Percentiles rank a stretch among this genome's conserved stretches.
phyloP scores from a whole-genome alignment of 2,113 vertebrate species.

The Corvus hawaiiensis region DNA sequence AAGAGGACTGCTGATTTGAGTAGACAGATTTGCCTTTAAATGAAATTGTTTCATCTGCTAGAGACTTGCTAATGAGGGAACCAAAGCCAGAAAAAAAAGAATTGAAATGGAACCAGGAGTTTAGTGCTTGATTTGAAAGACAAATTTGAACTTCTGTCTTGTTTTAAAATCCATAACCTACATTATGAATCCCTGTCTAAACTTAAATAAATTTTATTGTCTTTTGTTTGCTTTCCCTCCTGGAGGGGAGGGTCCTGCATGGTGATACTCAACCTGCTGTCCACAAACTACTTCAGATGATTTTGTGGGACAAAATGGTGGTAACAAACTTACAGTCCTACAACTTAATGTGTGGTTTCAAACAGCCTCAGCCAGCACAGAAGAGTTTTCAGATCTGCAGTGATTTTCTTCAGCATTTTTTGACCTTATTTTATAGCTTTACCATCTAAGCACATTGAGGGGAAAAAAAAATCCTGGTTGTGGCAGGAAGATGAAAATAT shows the following conservation, averaged over 20 bases:
- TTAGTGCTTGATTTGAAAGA: neutral
- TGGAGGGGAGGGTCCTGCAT: neutral
- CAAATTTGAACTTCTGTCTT: neutral
- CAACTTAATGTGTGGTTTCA: neutral
- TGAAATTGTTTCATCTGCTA: neutral
- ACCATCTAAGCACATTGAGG: neutral
- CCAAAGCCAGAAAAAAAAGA: neutral
- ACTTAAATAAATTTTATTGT: neutral
- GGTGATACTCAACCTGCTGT: neutral
- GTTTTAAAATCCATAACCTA: neutral
- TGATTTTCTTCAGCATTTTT: neutral
- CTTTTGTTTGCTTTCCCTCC: neutral
- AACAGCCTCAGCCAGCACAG: neutral
- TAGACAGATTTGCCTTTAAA: slow-evolving; percentile 15
- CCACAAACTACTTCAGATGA: neutral
- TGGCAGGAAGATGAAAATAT: neutral
- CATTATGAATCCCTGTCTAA: neutral
- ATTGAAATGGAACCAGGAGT: neutral
- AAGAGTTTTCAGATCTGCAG: neutral
- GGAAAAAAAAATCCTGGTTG: neutral
- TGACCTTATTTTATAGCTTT: neutral
- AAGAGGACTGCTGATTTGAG: neutral
- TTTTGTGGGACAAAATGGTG: neutral
- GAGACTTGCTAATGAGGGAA: neutral
- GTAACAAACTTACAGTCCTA: neutral